Conservation (phyloP, 2,113 vertebrate species). For the Seriola aureovittata region DNA sequence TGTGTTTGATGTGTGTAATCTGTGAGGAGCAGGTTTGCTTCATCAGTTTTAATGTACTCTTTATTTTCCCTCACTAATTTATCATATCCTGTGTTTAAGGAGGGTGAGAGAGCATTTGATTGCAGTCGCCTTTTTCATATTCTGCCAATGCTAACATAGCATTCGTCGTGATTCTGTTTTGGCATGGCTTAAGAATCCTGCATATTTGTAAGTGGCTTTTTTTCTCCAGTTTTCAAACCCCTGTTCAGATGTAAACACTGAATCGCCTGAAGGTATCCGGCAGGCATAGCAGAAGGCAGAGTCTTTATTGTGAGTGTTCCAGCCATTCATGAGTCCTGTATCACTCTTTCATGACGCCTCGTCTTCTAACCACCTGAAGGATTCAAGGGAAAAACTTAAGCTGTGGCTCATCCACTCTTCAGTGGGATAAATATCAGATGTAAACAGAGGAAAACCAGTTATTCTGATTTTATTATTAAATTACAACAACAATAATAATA, state of each 20-base stretch:
- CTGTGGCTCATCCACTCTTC: neutral
- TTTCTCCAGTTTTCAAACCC: neutral
- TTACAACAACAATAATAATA: no score
- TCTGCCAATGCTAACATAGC: constrained; percentile 5
- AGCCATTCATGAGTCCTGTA: constrained; percentile 1
- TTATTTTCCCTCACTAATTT: constrained; percentile 4
- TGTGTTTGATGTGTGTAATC: neutral
- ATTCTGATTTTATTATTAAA: neutral
- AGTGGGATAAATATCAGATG: neutral
- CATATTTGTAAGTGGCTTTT: neutral
- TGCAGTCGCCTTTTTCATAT: constrained; percentile 1
- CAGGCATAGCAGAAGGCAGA: constrained; percentile 1
- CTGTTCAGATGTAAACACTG: neutral
- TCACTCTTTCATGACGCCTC: neutral
- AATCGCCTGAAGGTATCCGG: neutral
- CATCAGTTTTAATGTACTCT: constrained; percentile 6
- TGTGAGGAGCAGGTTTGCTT: neutral
- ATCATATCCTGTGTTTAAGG: constrained; percentile 1
- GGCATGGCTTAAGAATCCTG: neutral
- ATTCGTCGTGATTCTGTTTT: neutral
- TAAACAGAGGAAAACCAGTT: neutral
- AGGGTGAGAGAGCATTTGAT: constrained; percentile 4
- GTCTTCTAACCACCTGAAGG: no score
- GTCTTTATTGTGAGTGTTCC: neutral
- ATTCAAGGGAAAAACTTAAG: neutral